Percentiles rank a stretch among this genome's conserved stretches.
phyloP scores from a whole-genome alignment of 1,140 invertebrate species.

The Leucophenga varia region DNA sequence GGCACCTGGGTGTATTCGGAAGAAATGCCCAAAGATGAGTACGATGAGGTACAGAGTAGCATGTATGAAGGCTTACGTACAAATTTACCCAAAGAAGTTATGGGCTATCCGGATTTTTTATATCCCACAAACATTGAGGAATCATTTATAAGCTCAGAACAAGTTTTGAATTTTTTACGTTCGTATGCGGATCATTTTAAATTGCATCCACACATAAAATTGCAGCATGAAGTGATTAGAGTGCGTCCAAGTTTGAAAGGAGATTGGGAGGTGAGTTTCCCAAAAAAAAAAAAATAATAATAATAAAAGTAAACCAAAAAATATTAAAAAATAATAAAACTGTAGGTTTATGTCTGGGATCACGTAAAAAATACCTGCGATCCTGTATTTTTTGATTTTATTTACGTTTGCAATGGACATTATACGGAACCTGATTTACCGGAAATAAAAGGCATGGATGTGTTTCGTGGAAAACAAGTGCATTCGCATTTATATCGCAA shows the following conservation, averaged over 20 bases:
- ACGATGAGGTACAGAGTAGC: slow-evolving; percentile 81
- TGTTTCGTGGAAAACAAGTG: slow-evolving; percentile 70
- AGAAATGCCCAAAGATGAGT: slow-evolving; percentile 67
- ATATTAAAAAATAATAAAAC: neutral
- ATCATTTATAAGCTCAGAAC: slow-evolving; percentile 78
- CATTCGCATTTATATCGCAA: slow-evolving; percentile 87
- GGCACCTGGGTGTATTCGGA: slow-evolving; percentile 87
- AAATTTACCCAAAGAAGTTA: slow-evolving; percentile 87
- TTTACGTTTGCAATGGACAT: slow-evolving; percentile 86
- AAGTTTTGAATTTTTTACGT: slow-evolving; percentile 81
- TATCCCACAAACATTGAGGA: slow-evolving; percentile 65
- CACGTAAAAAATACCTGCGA: slow-evolving; percentile 59
- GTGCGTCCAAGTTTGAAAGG: slow-evolving; percentile 40
- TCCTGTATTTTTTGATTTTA: slow-evolving; percentile 70
- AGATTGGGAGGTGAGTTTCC: slow-evolving; percentile 49
- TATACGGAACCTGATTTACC: slow-evolving; percentile 71
- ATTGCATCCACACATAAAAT: slow-evolving; percentile 37
- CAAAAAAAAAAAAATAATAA: too few relatives aligned
- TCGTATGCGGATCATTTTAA: slow-evolving; percentile 72
- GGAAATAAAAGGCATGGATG: slow-evolving; percentile 63
- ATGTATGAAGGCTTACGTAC: slow-evolving; percentile 75
- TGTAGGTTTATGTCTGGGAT: slow-evolving; percentile 58
- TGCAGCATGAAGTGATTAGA: slow-evolving; percentile 53
- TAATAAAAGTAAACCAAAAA: too few relatives aligned
- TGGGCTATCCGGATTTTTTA: slow-evolving; percentile 86